These are phyloP conservation scores for Helicoverpa assulta DNA, from an alignment of 2,888 invertebrate genomes.

Conservation along the genomic window DNA sequence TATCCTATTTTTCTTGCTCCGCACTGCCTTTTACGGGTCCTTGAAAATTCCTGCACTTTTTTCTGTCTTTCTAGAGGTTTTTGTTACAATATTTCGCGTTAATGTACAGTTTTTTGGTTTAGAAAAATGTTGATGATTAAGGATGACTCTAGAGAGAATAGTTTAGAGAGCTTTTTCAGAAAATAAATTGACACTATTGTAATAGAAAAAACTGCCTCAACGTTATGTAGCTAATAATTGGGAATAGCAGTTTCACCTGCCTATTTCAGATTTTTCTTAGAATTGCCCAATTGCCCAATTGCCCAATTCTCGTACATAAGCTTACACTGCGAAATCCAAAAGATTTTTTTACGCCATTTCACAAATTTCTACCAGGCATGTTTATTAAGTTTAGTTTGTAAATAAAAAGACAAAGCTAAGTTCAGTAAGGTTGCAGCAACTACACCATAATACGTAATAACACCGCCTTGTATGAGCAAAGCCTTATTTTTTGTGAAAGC, in stretches of 20 bases:
- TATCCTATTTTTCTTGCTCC: constrained; percentile 77
- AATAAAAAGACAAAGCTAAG: constrained; percentile 36
- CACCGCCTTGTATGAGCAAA: constrained; percentile 30
- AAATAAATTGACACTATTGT: background rate
- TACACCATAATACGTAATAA: constrained; percentile 40
- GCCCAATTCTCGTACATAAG: too few species aligned
- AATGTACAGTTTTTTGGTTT: constrained; percentile 13
- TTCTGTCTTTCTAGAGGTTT: constrained; percentile 38
- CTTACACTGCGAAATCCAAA: too few species aligned
- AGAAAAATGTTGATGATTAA: constrained; percentile 2
- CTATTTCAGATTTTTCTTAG: background rate
- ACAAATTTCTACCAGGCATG: too few species aligned
- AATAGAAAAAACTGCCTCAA: background rate
- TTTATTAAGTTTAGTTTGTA: background rate
- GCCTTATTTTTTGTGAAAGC: constrained; percentile 42
- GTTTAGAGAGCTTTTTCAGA: background rate
- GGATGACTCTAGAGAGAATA: background rate
- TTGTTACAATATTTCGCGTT: constrained; percentile 36
- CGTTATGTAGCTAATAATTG: background rate
- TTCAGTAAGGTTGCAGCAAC: constrained; percentile 33
- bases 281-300: background rate
- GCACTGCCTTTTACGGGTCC: constrained; percentile 61
- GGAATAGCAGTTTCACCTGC: too few species aligned
- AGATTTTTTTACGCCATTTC: too few species aligned
- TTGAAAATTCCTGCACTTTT: constrained; percentile 51